Evolutionary conservation across 2,113 vertebrate species (phyloP).

Genomic region (Silurus glanis): DNA sequence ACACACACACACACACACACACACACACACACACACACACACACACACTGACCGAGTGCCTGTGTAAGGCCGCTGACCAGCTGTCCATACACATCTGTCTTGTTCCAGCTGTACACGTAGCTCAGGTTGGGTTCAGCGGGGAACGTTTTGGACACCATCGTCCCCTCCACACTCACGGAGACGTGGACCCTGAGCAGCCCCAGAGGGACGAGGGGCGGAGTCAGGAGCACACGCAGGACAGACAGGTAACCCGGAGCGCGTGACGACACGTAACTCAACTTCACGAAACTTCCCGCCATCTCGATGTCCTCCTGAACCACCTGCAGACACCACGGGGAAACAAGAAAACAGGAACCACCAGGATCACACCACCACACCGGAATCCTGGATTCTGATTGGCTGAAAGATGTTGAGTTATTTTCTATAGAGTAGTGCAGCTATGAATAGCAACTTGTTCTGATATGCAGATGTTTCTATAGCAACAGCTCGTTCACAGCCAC

Average conservation of each 20-base stretch:
- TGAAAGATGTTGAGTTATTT: background rate
- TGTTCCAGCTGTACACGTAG: constrained; percentile 94
- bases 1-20: constrained; percentile 3
- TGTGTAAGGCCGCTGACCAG: constrained; percentile 90
- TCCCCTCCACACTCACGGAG: constrained; percentile 86
- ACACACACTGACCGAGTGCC: constrained; percentile 77
- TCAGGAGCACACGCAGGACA: constrained; percentile 87
- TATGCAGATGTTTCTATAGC: background rate
- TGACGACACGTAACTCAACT: constrained; percentile 92
- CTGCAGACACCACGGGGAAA: constrained; percentile 63
- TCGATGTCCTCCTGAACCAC: constrained; percentile 92
- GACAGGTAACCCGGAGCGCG: constrained; percentile 91
- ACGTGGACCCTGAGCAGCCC: constrained; percentile 93
- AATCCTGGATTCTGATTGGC: background rate
- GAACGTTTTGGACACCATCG: constrained; percentile 92
- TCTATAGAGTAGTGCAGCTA: background rate
- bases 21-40: constrained; percentile 36
- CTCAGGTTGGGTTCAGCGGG: constrained; percentile 88
- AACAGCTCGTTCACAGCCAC: background rate
- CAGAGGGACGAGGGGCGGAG: constrained; percentile 78
- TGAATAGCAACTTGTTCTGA: background rate
- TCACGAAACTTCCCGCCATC: constrained; percentile 90
- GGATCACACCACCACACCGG: background rate
- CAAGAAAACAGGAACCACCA: background rate
- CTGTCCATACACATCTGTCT: constrained; percentile 96